Base-by-base conservation (phyloP, 2,113 vertebrate genomes). In the Neogale vison region DNA sequence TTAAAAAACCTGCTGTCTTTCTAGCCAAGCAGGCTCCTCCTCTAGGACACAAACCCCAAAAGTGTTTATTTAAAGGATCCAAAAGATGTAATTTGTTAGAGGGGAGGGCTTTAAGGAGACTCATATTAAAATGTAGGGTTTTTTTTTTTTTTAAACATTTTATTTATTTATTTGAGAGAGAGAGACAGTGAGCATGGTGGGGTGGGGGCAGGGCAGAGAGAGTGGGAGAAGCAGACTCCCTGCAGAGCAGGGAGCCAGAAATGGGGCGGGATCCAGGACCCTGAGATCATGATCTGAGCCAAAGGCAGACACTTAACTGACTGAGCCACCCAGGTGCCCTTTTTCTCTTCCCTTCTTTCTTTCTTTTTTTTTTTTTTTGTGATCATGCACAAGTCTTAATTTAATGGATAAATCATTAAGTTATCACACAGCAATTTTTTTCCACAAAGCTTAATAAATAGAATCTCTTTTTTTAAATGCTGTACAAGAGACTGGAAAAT, bases 371-470 rank as follows among this genome's bases (percentile, higher is more conserved):
- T 52, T 52, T 17, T 55, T 55, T 55, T 6, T 18, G 17, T 55
- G 52, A 55, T 97, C 93, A 96, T 77, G 34, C 84, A 96, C 81
- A 97, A 97, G 88, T 97, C 95, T 98, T 98, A 98, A 98, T 98
- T 98, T 98, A 98, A 98, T 98, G 96, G 77, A 94, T 96, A 98
- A 97, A 98, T 98, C 98, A 95, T 98, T 98, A 98, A 98, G 95
- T 98, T 96, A 98, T 93, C 97, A 96, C 94, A 97, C 87, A 76
- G 95, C 97, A 97, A 93, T 87, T 88, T 87, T 95, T 94, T 93
- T 96, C 93, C 96, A 96, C 90, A 97, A 98, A 98, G 97, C 97
- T 97, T 96, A 99, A 99, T 99, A 99, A 99, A 99, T 99, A 98
- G 95, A 97, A 97, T 96, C n/a, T 71, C 77, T 69, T 85, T 90